A percentile compares a stretch with the other conserved stretches of the same genome.
Conservation (phyloP, 2,888 invertebrate species). For the Thera obeliscata region DNA sequence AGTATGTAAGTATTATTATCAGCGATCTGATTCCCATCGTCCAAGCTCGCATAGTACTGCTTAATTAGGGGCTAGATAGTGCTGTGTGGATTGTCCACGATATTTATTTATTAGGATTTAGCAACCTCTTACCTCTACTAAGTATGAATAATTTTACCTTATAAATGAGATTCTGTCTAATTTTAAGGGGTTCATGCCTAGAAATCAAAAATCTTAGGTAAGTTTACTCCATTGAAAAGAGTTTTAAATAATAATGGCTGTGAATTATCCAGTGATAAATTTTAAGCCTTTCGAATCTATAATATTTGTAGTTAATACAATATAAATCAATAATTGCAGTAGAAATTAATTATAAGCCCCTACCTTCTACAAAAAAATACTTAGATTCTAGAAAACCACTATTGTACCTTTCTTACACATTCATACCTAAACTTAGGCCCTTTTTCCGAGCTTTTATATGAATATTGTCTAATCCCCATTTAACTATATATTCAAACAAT, state of each 20-base stretch:
- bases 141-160: neutral
- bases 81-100: too few relatives aligned
- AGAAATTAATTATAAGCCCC: neutral
- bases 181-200: neutral
- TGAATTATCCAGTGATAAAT: constrained; percentile 65
- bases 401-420: neutral
- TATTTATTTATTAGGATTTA: too few relatives aligned
- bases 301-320: constrained; percentile 10
- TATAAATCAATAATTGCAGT: neutral
- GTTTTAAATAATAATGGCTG: constrained; percentile 69
- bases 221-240: constrained; percentile 37
- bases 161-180: neutral
- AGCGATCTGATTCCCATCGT: too few relatives aligned
- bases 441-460: too few relatives aligned
- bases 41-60: too few relatives aligned
- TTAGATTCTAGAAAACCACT: neutral
- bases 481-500: neutral
- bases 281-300: constrained; percentile 47
- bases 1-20: too few relatives aligned
- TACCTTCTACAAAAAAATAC: neutral
- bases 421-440: too few relatives aligned
- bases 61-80: too few relatives aligned
- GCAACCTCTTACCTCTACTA: neutral
- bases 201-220: neutral
- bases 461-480: neutral